A percentile compares a stretch with the other conserved stretches of the same genome.
Evolutionary conservation across 2,888 invertebrate species (phyloP).

Genomic region (Mactromeris polynyma): DNA sequence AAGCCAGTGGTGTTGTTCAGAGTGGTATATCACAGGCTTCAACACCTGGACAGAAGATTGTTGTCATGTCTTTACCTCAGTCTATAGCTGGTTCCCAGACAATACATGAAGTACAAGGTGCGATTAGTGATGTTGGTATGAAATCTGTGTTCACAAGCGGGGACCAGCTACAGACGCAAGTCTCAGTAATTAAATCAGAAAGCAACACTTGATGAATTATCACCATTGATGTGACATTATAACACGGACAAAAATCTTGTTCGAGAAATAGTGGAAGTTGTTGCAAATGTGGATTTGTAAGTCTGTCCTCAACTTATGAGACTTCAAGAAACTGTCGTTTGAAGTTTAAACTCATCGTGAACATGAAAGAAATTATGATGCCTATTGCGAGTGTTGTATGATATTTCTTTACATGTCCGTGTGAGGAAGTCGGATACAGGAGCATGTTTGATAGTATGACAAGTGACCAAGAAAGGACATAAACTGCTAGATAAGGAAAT

Average conservation of each 20-base stretch:
- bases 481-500: too few species aligned
- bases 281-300: not conserved
- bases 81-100: slow-evolving; percentile 48
- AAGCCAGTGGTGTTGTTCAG: slow-evolving; percentile 42
- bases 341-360: too few species aligned
- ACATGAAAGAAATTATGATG: too few species aligned
- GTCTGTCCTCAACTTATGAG: not conserved
- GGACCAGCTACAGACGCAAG: slow-evolving; percentile 55
- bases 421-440: too few species aligned
- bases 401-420: too few species aligned
- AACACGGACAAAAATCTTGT: not conserved
- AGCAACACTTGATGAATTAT: slow-evolving; percentile 27
- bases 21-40: slow-evolving; percentile 53
- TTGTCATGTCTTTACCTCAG: slow-evolving; percentile 78
- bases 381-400: too few species aligned
- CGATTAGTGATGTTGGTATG: slow-evolving; percentile 74
- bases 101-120: slow-evolving; percentile 39
- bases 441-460: too few species aligned
- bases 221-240: not conserved
- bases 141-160: slow-evolving; percentile 77
- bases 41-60: slow-evolving; percentile 75
- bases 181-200: slow-evolving; percentile 42
- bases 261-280: not conserved
- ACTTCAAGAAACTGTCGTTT: not conserved
- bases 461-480: too few species aligned